Percentiles rank a stretch among this genome's conserved stretches.
phyloP scores from a whole-genome alignment of 2,797 vertebrate genomes.

The Fratercula arctica region DNA sequence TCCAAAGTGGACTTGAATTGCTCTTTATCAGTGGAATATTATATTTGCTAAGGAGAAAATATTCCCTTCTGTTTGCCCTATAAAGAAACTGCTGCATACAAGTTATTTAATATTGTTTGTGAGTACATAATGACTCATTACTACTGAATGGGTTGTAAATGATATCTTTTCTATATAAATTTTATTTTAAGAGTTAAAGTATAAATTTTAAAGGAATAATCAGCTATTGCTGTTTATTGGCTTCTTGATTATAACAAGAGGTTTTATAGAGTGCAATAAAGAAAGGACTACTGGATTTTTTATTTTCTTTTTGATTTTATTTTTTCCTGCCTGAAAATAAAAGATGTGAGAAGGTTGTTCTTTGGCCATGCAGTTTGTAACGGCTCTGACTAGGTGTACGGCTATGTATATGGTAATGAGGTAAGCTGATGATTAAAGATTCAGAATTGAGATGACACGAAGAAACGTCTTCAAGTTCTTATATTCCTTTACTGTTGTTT shows the following conservation, averaged over 20 bases:
- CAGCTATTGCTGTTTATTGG: slow-evolving; percentile 43
- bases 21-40: slow-evolving; percentile 55
- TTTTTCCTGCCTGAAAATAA: slow-evolving; percentile 16
- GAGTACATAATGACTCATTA: slow-evolving; percentile 52
- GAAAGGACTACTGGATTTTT: slow-evolving; percentile 45
- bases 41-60: slow-evolving; percentile 74
- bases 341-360: neutral
- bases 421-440: neutral
- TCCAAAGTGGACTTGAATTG: slow-evolving; percentile 67
- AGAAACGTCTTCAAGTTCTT: neutral
- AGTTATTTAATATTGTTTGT: slow-evolving; percentile 67
- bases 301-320: neutral
- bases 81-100: slow-evolving; percentile 66
- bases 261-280: slow-evolving; percentile 81
- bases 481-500: neutral
- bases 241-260: slow-evolving; percentile 71
- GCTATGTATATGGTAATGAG: neutral
- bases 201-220: slow-evolving; percentile 67
- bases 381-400: neutral
- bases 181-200: slow-evolving; percentile 80
- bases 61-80: slow-evolving; percentile 55
- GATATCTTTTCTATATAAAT: slow-evolving; percentile 82
- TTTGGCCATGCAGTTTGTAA: neutral
- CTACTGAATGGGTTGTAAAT: slow-evolving; percentile 80
- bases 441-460: neutral